Conservation (phyloP, 2,797 vertebrate species). For the Agapornis canus region DNA sequence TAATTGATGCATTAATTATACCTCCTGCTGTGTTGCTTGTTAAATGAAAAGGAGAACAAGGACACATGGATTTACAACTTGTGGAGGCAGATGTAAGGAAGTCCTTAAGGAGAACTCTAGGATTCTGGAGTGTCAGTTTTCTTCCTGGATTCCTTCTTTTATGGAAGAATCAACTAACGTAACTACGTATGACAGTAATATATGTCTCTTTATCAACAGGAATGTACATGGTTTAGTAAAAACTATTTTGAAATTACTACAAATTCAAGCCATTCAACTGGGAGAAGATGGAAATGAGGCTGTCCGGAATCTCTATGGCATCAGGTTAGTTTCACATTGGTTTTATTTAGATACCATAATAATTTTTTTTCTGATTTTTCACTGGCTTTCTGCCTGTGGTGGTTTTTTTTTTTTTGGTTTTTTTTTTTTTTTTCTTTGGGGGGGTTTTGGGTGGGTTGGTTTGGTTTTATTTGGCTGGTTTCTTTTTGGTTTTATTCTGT, state of each 20-base stretch:
- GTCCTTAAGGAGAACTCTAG: not conserved
- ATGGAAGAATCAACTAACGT: not conserved
- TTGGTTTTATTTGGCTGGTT: not conserved
- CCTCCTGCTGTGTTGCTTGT: not conserved
- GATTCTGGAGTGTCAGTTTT: not conserved
- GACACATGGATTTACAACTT: not conserved
- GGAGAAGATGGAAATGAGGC: slow-evolving; percentile 53
- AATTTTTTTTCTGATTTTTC: not conserved
- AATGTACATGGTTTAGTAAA: slow-evolving; percentile 91
- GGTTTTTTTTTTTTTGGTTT: too few species aligned
- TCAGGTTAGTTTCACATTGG: slow-evolving; percentile 71
- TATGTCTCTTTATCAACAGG: slow-evolving; percentile 71
- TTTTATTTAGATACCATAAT: not conserved
- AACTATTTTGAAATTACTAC: slow-evolving; percentile 85
- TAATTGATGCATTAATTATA: not conserved
- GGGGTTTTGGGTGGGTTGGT: not conserved
- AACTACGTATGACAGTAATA: not conserved
- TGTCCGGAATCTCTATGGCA: slow-evolving; percentile 75
- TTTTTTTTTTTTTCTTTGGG: not conserved
- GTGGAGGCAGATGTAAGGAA: not conserved
- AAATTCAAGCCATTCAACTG: slow-evolving; percentile 83
- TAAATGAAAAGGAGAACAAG: not conserved
- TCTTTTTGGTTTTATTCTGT: not conserved
- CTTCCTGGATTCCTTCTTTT: not conserved
- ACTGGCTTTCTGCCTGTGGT: not conserved